Conservation (phyloP, 2,888 invertebrate genomes). For the Orchestes rusci region DNA sequence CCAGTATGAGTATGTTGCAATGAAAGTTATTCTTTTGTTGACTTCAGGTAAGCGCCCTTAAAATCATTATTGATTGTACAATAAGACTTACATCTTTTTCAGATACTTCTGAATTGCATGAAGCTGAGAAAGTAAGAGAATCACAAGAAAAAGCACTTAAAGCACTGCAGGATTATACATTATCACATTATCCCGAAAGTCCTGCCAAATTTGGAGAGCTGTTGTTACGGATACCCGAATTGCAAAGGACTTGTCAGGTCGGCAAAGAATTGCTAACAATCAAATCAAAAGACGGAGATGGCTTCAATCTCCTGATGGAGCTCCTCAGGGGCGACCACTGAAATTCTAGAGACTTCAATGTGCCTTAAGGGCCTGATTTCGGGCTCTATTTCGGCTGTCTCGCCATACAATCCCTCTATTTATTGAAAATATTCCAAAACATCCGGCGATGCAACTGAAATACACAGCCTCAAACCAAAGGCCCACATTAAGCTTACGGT, state of each 20-base stretch:
- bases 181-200: slow-evolving; percentile 83
- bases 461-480: too few species aligned
- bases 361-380: too few species aligned
- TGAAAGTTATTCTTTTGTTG: slow-evolving; percentile 89
- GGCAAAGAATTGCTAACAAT: slow-evolving; percentile 88
- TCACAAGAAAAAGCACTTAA: slow-evolving; percentile 92
- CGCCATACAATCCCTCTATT: too few species aligned
- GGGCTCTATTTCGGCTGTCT: too few species aligned
- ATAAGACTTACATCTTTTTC: slow-evolving; percentile 23
- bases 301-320: slow-evolving; percentile 94
- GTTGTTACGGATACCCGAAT: slow-evolving; percentile 84
- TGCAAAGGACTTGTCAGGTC: slow-evolving; percentile 91
- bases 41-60: slow-evolving; percentile 64
- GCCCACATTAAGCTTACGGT: slow-evolving; percentile 36
- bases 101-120: slow-evolving; percentile 89
- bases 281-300: slow-evolving; percentile 83
- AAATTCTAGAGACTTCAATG: slow-evolving; percentile 26
- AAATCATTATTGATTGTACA: neutral
- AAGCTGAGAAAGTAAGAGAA: slow-evolving; percentile 88
- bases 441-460: too few species aligned
- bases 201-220: slow-evolving; percentile 94
- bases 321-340: slow-evolving; percentile 87
- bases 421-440: too few species aligned
- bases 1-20: slow-evolving; percentile 92
- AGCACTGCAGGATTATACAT: slow-evolving; percentile 86